Base-by-base conservation (phyloP, 2,797 vertebrate species). In the Dromococcyx pavoninus region DNA sequence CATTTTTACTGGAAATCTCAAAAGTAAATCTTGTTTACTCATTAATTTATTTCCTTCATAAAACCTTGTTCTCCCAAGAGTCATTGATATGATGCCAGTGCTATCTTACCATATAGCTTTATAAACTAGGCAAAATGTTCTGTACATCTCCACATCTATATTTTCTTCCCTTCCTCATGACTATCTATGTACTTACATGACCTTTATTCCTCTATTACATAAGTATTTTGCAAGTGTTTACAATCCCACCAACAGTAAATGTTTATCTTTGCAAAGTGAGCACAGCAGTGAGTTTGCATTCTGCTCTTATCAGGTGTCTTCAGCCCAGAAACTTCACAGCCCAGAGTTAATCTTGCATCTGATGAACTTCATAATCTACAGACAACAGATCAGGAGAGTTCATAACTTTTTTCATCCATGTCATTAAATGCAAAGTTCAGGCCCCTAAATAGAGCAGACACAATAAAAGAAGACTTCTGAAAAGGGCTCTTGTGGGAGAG, bases 251-350 rank as follows among this genome's bases (percentile, higher is more conserved):
- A 8, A 56, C 62, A 79, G 60, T 88, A 88, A 89, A 88, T 43
- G 76, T 93, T 88, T 73, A 84, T 57, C 93, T 91, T 94, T 95
- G 86, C 86, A 73, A 74, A 33, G 41, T 23, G 33, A 91, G 50
- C 2, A 1, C 51, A 79, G 70, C 91, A 82, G 41, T 81, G 89
- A 95, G 88, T 92, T 91, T 62, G 10, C 79, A 46, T 53, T 91
- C 67, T 84, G 62, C 58, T 89, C 86, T 92, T 90, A 88, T 90
- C 88, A 90, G 79, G 88, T 94, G 89, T 73, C 67, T 91, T 69
- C 72, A 94, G 67, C 11, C 80, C 79, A 61, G 79, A 88, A 91
- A 75, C 56, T 93, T 90, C 17, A 0, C 48, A 78, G 88, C 76
- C 70, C 0, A 0, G n/a, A n/a, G 92, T 95, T 92, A 89, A 92